Conservation (phyloP, 2,888 invertebrate genomes). For the Synergus itoensis region DNA sequence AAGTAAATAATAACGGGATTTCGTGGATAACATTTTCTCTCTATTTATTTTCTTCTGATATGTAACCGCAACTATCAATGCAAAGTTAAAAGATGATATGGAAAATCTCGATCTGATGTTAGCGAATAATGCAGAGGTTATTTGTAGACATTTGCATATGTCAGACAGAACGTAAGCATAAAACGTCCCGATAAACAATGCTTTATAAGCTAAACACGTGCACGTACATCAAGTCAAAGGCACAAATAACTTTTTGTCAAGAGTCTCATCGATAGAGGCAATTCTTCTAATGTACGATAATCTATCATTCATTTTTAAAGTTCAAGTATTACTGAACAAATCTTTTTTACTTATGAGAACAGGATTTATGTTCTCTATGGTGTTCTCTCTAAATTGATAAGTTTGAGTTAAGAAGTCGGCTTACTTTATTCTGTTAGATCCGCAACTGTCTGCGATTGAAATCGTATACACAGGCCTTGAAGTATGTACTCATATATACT, state of each 20-base stretch:
- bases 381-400: background rate
- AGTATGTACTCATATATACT: background rate
- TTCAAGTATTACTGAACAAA: no score
- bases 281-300: background rate
- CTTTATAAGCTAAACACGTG: constrained; percentile 23
- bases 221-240: constrained; percentile 40
- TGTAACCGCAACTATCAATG: no score
- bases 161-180: constrained; percentile 51
- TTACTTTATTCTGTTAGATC: constrained; percentile 5
- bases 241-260: constrained; percentile 34
- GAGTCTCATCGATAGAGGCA: background rate
- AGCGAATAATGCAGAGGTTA: constrained; percentile 8
- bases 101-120: constrained; percentile 13
- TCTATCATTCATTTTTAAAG: no score
- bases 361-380: background rate
- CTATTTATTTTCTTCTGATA: no score
- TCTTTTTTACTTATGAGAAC: no score
- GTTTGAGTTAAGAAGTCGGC: background rate
- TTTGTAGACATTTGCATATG: constrained; percentile 39
- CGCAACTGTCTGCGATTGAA: constrained; percentile 19
- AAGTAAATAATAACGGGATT: no score
- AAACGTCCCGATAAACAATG: constrained; percentile 58
- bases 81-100: background rate
- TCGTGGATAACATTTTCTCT: no score
- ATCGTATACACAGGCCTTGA: background rate